These are phyloP conservation scores for Lophura nycthemera DNA, from an alignment of 2,113 vertebrate genomes.

Conservation along the genomic window DNA sequence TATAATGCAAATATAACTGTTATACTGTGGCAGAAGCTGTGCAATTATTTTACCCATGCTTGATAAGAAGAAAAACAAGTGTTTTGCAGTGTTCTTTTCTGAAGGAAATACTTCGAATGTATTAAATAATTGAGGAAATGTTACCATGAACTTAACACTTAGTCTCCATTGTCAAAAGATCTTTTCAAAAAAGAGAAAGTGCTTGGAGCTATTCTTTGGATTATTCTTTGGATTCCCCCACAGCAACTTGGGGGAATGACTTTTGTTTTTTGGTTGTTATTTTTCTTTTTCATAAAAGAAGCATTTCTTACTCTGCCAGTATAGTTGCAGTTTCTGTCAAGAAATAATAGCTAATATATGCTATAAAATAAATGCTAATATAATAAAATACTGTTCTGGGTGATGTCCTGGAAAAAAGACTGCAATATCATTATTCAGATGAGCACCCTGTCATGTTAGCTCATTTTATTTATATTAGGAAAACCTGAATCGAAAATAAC, in stretches of 20 bases:
- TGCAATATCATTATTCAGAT: background rate
- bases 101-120: background rate
- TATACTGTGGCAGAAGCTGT: background rate
- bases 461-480: background rate
- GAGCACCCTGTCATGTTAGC: background rate
- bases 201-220: background rate
- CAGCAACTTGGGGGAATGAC: background rate
- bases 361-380: background rate
- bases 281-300: background rate
- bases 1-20: slow-evolving; percentile 34
- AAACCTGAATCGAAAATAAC: background rate
- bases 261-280: background rate
- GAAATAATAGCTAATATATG: background rate
- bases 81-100: background rate
- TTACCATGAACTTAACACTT: background rate
- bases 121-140: background rate
- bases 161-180: background rate
- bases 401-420: background rate
- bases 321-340: background rate
- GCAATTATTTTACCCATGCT: background rate
- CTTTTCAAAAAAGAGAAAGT: background rate
- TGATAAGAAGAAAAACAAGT: background rate
- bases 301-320: background rate
- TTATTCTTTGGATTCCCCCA: background rate
- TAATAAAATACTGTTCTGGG: background rate